A percentile compares a stretch with the other conserved stretches of the same genome.
Evolutionary conservation across 2,797 vertebrate species (phyloP).

Genomic region (Clamator glandarius): DNA sequence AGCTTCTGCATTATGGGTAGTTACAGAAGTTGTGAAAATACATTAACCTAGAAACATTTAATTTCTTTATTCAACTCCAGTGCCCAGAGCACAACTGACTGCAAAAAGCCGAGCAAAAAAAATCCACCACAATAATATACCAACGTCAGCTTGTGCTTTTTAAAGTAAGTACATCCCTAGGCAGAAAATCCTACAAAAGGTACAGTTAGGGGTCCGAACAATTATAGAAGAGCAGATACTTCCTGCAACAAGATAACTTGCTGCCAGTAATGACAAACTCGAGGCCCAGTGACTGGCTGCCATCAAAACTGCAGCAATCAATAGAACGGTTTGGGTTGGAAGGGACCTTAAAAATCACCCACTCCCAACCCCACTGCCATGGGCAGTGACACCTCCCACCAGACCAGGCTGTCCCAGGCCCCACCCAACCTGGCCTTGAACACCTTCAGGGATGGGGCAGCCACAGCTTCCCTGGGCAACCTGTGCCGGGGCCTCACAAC

Average conservation of each 20-base stretch:
- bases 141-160: background rate
- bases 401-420: too few relatives aligned
- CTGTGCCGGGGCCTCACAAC: too few relatives aligned
- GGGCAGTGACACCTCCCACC: too few relatives aligned
- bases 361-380: too few relatives aligned
- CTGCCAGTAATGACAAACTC: background rate
- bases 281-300: background rate
- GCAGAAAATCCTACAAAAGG: background rate
- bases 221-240: background rate
- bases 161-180: background rate
- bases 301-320: too few relatives aligned
- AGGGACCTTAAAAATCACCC: too few relatives aligned
- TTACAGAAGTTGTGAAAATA: background rate
- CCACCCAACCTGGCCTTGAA: too few relatives aligned
- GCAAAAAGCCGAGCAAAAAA: background rate
- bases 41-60: background rate
- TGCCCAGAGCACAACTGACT: background rate
- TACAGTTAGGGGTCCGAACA: fast-evolving
- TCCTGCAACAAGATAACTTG: background rate
- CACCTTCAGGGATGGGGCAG: too few relatives aligned
- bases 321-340: too few relatives aligned
- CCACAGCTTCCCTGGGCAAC: too few relatives aligned
- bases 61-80: background rate
- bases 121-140: background rate
- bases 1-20: background rate